Percentiles rank a stretch among this genome's conserved stretches.
These are phyloP conservation scores for Cryptoblepharus egeriae DNA, from an alignment of 2,797 vertebrate genomes.

Conservation along the genomic window DNA sequence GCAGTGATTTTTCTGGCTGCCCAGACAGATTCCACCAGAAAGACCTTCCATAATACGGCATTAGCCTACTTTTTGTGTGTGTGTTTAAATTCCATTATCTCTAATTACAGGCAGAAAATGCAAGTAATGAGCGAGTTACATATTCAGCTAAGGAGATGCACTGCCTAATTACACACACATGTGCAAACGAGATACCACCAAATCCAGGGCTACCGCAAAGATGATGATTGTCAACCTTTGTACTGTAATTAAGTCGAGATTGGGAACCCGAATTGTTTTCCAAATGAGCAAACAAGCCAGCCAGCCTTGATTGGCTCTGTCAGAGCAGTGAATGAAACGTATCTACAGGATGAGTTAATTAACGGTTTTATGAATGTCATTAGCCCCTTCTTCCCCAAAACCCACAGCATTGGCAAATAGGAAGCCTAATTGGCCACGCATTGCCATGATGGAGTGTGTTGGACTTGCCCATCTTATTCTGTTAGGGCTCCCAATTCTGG, in stretches of 20 bases:
- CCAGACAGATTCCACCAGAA: slow-evolving; percentile 38
- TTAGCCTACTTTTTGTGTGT: slow-evolving; percentile 37
- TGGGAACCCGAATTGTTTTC: slow-evolving; percentile 75
- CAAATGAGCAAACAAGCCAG: slow-evolving; percentile 77
- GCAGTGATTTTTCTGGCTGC: slow-evolving; percentile 19
- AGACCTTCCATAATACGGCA: slow-evolving; percentile 39
- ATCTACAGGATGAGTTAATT: slow-evolving; percentile 78
- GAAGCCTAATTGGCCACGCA: slow-evolving; percentile 70
- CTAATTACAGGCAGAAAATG: slow-evolving; percentile 74
- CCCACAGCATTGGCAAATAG: slow-evolving; percentile 64
- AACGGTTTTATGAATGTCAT: slow-evolving; percentile 68
- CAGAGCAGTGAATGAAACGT: slow-evolving; percentile 69
- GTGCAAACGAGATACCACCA: slow-evolving; percentile 71
- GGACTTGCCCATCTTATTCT: slow-evolving; percentile 56
- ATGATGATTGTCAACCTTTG: slow-evolving; percentile 80
- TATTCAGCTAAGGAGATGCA: slow-evolving; percentile 76
- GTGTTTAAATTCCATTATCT: slow-evolving; percentile 63
- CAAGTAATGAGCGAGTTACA: slow-evolving; percentile 73
- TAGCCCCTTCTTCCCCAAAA: slow-evolving; percentile 46
- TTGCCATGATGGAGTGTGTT: slow-evolving; percentile 62
- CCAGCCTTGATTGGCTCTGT: slow-evolving; percentile 68
- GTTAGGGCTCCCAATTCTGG: slow-evolving; percentile 33
- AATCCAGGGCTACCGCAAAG: slow-evolving; percentile 68
- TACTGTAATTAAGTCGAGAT: slow-evolving; percentile 80
- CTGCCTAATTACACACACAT: slow-evolving; percentile 77